These are phyloP conservation scores for Oscheius sp. DNA, from an alignment of 2,888 invertebrate genomes.

Conservation along the genomic window DNA sequence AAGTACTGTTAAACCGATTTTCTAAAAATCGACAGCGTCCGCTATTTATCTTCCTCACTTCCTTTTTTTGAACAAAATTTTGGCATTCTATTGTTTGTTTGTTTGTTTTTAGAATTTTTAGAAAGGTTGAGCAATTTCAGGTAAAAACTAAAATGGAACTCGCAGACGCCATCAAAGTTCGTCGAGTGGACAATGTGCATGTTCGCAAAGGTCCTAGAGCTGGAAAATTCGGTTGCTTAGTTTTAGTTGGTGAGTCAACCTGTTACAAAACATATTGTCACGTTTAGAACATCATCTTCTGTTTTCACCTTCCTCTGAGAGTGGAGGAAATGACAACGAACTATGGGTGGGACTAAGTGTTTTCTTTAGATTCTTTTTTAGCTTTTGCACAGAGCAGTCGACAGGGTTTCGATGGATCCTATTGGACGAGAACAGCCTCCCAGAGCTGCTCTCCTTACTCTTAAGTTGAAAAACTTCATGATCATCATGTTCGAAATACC, in stretches of 20 bases:
- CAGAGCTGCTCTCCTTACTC: conserved; percentile 53
- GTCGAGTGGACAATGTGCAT: conserved; percentile 66
- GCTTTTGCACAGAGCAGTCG: conserved; percentile 70
- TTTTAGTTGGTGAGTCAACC: conserved; percentile 55
- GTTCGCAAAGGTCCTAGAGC: conserved; percentile 67
- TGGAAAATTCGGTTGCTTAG: conserved; percentile 64
- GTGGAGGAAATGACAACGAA: conserved; percentile 49
- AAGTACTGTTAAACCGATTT: no score
- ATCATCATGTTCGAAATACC: conserved; percentile 61
- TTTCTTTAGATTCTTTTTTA: conserved; percentile 39
- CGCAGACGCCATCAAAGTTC: conserved; percentile 68
- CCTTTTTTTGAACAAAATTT: no score
- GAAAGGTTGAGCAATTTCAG: conserved; percentile 5
- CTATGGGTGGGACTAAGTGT: conserved; percentile 54
- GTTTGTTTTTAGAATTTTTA: not conserved
- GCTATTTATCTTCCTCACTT: no score
- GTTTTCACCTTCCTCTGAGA: conserved; percentile 61
- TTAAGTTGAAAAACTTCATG: conserved; percentile 72
- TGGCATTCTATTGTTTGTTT: no score
- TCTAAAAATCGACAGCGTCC: no score
- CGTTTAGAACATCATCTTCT: conserved; percentile 69
- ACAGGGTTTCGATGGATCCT: conserved; percentile 67
- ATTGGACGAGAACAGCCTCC: conserved; percentile 48
- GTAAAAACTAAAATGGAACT: conserved; percentile 62
- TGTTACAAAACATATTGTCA: not conserved